phyloP scores from a whole-genome alignment of 1,140 invertebrate species.

The Triops longicaudatus region DNA sequence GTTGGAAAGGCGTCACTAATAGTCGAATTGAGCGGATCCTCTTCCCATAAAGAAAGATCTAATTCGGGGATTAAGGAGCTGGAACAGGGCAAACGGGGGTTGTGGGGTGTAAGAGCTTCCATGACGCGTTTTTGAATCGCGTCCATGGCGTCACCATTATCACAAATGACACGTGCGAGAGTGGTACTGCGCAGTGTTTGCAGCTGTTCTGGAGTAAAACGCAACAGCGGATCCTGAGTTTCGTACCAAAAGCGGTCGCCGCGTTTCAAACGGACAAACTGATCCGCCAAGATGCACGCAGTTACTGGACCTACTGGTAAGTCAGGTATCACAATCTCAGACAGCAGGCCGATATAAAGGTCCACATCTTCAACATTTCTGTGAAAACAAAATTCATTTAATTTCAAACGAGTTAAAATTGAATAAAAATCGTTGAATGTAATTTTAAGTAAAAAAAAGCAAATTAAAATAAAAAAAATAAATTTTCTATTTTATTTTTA shows the following conservation, averaged over 20 bases:
- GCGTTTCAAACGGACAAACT: conserved; percentile 66
- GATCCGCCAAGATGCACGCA: conserved; percentile 73
- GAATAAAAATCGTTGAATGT: background rate
- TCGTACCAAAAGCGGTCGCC: conserved; percentile 87
- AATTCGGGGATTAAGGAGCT: background rate
- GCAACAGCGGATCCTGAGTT: conserved; percentile 50
- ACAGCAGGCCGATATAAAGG: conserved; percentile 72
- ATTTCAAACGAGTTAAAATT: conserved; percentile 9
- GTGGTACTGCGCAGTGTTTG: conserved; percentile 67
- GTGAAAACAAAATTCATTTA: conserved; percentile 31
- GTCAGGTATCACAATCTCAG: conserved; percentile 57
- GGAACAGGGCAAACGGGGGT: conserved; percentile 20
- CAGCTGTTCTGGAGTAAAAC: conserved; percentile 68
- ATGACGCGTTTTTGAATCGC: conserved; percentile 58
- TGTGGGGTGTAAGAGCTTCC: conserved; percentile 39
- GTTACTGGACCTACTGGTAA: conserved; percentile 73
- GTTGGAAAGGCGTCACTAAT: background rate
- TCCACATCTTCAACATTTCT: conserved; percentile 74
- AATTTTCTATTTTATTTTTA: background rate
- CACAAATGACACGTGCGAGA: conserved; percentile 71
- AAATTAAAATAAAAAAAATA: background rate
- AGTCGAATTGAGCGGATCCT: background rate
- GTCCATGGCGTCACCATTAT: conserved; percentile 80
- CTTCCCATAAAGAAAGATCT: conserved; percentile 24
- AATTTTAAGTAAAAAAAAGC: background rate